Evolutionary conservation across 2,797 vertebrate species (phyloP).

Genomic region (Hyperoplus immaculatus): DNA sequence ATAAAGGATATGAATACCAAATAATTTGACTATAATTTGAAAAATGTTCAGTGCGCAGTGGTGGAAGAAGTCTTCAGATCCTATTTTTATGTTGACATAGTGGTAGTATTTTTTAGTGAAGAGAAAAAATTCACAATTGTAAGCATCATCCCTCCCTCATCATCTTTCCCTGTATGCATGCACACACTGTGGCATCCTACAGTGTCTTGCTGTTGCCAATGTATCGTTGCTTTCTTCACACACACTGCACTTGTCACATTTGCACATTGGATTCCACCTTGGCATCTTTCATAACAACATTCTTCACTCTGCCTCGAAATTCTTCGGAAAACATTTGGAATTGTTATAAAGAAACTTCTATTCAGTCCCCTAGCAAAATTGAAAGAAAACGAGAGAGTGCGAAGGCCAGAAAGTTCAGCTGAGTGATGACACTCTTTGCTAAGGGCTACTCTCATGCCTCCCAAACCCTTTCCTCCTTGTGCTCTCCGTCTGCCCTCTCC

Average conservation of each 20-base stretch:
- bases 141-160: background rate
- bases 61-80: background rate
- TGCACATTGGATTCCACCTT: background rate
- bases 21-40: background rate
- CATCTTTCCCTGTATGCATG: background rate
- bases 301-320: too few species aligned
- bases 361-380: constrained; percentile 49
- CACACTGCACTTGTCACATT: constrained; percentile 7
- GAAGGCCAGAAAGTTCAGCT: constrained; percentile 49
- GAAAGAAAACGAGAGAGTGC: constrained; percentile 39
- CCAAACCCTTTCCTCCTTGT: background rate
- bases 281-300: constrained; percentile 28
- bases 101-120: too few species aligned
- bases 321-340: constrained; percentile 60
- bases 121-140: too few species aligned
- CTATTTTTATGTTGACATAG: background rate
- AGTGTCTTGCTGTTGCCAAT: constrained; percentile 24
- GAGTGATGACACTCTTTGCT: constrained; percentile 56
- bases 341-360: constrained; percentile 45
- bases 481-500: constrained; percentile 30
- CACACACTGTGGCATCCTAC: background rate
- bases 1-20: background rate
- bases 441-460: constrained; percentile 49
- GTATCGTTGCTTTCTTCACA: constrained; percentile 16
- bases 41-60: background rate